These are phyloP conservation scores for Pollenia griseotomentosa DNA, from an alignment of 2,888 invertebrate genomes.

Conservation along the genomic window DNA sequence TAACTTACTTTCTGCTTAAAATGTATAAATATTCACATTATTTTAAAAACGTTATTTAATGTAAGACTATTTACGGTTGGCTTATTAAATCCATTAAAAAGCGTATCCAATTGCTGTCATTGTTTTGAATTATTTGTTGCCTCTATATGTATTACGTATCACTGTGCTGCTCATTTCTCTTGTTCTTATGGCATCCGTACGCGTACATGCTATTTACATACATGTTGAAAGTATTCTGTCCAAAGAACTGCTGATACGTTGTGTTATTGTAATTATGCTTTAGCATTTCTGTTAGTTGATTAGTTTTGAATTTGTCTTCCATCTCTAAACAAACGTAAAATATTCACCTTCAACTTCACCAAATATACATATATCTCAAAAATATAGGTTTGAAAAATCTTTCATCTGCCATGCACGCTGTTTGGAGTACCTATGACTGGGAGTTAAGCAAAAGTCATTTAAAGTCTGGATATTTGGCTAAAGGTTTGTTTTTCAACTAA, in stretches of 20 bases:
- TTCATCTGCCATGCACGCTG: slow-evolving; percentile 86
- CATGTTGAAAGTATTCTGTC: slow-evolving; percentile 18
- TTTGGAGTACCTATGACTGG: slow-evolving; percentile 86
- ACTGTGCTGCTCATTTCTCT: slow-evolving; percentile 10
- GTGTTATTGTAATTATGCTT: slow-evolving; percentile 37
- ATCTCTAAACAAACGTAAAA: slow-evolving; percentile 60
- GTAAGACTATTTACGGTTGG: slow-evolving; percentile 3
- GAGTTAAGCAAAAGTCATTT: slow-evolving; percentile 83
- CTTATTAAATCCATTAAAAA: slow-evolving; percentile 45
- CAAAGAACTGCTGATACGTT: slow-evolving; percentile 28
- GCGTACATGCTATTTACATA: not conserved
- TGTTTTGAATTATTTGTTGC: slow-evolving; percentile 28
- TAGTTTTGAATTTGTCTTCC: slow-evolving; percentile 66
- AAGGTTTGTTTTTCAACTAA: slow-evolving; percentile 74
- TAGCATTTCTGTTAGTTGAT: slow-evolving; percentile 56
- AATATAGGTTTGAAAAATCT: slow-evolving; percentile 85
- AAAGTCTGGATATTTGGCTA: slow-evolving; percentile 87
- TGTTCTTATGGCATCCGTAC: slow-evolving; percentile 41
- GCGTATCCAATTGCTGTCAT: slow-evolving; percentile 44
- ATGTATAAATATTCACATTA: slow-evolving; percentile 12
- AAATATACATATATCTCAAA: slow-evolving; percentile 61
- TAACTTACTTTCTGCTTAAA: slow-evolving; percentile 55
- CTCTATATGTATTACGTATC: slow-evolving; percentile 1
- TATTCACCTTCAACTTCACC: slow-evolving; percentile 68
- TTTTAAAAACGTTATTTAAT: not conserved